Conservation (phyloP, 2,797 vertebrate genomes). For the Xenops minutus region DNA sequence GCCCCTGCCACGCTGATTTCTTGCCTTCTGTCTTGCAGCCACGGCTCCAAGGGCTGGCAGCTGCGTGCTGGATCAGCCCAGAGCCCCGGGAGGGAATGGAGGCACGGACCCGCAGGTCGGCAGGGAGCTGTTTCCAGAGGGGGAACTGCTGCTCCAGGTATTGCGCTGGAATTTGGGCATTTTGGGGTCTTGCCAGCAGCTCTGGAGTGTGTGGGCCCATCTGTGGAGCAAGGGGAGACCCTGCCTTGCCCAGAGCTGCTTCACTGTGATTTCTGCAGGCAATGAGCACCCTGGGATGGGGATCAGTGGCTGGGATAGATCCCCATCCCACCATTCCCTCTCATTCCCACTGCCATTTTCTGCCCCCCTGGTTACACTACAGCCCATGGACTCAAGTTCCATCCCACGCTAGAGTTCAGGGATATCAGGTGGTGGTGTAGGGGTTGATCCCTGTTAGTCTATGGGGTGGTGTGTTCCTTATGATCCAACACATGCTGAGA, state of each 20-base stretch:
- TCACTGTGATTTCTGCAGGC: background rate
- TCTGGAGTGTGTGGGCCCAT: background rate
- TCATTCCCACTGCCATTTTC: background rate
- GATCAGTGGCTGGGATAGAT: background rate
- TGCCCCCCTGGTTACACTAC: background rate
- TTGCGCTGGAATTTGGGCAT: rapidly evolving
- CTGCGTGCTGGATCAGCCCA: background rate
- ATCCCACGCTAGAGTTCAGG: background rate
- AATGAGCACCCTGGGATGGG: background rate
- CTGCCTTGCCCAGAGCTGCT: background rate
- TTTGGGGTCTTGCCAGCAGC: background rate
- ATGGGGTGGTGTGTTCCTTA: background rate
- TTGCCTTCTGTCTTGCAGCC: background rate
- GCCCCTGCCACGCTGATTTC: background rate
- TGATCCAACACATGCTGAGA: background rate
- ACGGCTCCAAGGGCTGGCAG: background rate
- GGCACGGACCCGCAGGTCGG: rapidly evolving
- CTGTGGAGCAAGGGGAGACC: background rate
- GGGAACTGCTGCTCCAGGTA: constrained; percentile 62
- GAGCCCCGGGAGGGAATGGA: background rate
- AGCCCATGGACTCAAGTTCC: background rate
- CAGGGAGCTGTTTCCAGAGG: constrained; percentile 17
- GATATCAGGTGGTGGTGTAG: rapidly evolving
- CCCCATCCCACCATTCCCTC: background rate
- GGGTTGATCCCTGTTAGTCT: background rate